phyloP scores from a whole-genome alignment of 2,888 invertebrate species.

The Philereme transversata region DNA sequence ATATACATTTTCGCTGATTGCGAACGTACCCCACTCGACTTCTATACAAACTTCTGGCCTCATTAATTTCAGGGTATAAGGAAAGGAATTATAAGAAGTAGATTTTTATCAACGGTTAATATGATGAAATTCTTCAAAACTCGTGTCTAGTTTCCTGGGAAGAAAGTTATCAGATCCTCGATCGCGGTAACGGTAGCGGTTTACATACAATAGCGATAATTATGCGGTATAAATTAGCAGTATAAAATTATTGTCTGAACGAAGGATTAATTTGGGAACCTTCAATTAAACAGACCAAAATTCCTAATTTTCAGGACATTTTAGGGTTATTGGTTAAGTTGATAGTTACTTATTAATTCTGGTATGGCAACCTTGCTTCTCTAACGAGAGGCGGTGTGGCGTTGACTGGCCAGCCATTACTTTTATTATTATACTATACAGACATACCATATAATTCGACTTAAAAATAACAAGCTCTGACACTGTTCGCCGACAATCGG shows the following conservation, averaged over 20 bases:
- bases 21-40: constrained; percentile 47
- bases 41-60: constrained; percentile 16
- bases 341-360: constrained; percentile 22
- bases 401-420: constrained; percentile 11
- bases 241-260: constrained; percentile 29
- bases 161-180: constrained; percentile 41
- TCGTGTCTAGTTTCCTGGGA: constrained; percentile 42
- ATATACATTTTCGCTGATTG: constrained; percentile 51
- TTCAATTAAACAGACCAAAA: constrained; percentile 31
- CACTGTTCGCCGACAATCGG: constrained; percentile 34
- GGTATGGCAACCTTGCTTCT: not conserved
- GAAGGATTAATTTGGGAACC: constrained; percentile 21
- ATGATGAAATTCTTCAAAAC: constrained; percentile 38
- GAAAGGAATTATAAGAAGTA: too few relatives aligned
- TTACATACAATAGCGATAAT: constrained; percentile 38
- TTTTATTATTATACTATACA: constrained; percentile 20
- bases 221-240: constrained; percentile 32
- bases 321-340: constrained; percentile 2
- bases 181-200: constrained; percentile 36
- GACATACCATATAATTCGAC: constrained; percentile 19
- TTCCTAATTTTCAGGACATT: constrained; percentile 15
- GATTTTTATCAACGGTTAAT: constrained; percentile 44
- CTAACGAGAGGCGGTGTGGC: not conserved
- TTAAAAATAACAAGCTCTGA: constrained; percentile 8
- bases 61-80: constrained; percentile 21